Evolutionary conservation across 2,888 invertebrate species (phyloP), one percentile per base, ranked within the genome.

Genomic region (Drymonia ruficornis): DNA sequence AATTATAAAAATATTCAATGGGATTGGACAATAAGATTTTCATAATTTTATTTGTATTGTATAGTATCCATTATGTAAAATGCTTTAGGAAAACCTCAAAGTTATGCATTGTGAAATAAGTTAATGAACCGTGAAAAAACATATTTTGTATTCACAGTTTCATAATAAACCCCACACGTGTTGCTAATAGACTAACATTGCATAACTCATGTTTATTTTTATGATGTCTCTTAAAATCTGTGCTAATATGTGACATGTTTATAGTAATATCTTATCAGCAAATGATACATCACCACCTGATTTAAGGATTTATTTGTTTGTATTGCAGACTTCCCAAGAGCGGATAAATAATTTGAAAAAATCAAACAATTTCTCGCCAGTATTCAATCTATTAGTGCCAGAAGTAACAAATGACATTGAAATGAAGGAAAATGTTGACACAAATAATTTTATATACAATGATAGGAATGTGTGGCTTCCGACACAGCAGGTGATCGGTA

Each of bases 301-400:
- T 63, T 67, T 61, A 56, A 55, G 31, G 45, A 65, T 52, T 55
- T 60, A 62, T 55, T 48, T 60, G 40, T 61, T 60, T 68, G 53
- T 65, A 59, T 72, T 90, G 83, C 89, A 95, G 95, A 94, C 93
- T 60, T 94, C 93, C 75, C 81, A 89, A 63, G 94, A 95, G 59
- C 93, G 93, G 70, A 89, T 96, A 68, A 87, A 93, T 45, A 93
- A 88, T 74, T 85, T 96, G 62, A 95, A 94, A 76, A 91, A 93
- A 58, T 94, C 94, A 73, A 94, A 94, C 61, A 93, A 94, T 64
- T 96, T 94, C 84, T 97, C 97, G 51, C 93, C 95, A 61, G 94
- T 95, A 49, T 97, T 96, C 83, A 94, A 95, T 71, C 89, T 97
- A 74, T 83, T 96, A 60, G 93, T 97, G 65, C 92, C 94, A 71